Conservation (phyloP, 2,888 invertebrate species). For the Doris montereyensis region DNA sequence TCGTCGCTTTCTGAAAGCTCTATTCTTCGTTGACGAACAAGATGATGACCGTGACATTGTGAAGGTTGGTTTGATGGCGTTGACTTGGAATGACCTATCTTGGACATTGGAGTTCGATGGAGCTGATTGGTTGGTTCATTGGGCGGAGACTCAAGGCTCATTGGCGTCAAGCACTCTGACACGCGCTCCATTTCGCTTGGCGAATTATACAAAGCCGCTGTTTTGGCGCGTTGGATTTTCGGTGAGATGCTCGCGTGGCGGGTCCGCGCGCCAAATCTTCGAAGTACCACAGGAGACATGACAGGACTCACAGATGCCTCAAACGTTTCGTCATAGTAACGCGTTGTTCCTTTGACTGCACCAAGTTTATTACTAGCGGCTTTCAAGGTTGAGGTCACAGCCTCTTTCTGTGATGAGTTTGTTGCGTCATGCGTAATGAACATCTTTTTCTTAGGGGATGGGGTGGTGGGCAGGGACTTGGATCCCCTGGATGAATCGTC, state of each 20-base stretch:
- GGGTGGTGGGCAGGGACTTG: slow-evolving; percentile 35
- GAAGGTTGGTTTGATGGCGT: too few species aligned
- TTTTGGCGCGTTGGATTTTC: slow-evolving; percentile 37
- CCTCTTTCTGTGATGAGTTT: background rate
- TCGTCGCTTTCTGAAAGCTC: too few species aligned
- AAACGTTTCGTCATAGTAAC: slow-evolving; percentile 20
- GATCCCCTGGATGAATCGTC: slow-evolving; percentile 33
- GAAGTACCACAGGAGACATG: slow-evolving; percentile 30
- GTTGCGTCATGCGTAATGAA: slow-evolving; percentile 12
- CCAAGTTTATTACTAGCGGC: background rate
- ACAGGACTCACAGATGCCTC: slow-evolving; percentile 25
- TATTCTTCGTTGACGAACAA: too few species aligned
- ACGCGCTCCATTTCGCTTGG: slow-evolving; percentile 30
- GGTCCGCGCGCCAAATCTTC: slow-evolving; percentile 35
- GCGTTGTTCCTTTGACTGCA: background rate
- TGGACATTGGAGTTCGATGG: too few species aligned
- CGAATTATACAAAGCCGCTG: slow-evolving; percentile 34
- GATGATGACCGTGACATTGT: too few species aligned
- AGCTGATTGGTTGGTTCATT: too few species aligned
- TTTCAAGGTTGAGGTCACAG: background rate
- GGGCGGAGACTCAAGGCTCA: too few species aligned
- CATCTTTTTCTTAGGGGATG: slow-evolving; percentile 32
- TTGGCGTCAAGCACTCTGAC: too few species aligned
- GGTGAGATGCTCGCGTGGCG: slow-evolving; percentile 40
- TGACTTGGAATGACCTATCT: too few species aligned